Evolutionary conservation across 2,888 invertebrate species (phyloP), one percentile per base, ranked within the genome.

Genomic region (Brachynemurus nebulosus): DNA sequence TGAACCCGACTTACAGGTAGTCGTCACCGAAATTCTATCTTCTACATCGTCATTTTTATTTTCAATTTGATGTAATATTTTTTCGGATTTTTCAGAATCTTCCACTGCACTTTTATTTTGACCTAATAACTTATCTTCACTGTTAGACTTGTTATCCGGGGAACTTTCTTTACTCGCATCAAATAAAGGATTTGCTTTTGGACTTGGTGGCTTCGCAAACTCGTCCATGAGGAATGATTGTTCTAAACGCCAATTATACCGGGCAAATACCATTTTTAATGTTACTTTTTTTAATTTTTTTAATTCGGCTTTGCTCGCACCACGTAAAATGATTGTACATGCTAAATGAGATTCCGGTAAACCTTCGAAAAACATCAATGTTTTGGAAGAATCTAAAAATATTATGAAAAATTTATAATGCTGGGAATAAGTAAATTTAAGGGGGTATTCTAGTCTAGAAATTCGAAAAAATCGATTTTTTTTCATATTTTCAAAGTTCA

Each of bases 171-270:
- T 60, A 45, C 63, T 64, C 34, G 65, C 66, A 40, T 61, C 61
- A 21, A 66, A 57, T 53, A 66, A 65, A 51, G 62, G 63, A 47
- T 59, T 59, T 23, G 70, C 68, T 36, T 70, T 69, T 3, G 71
- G 70, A 0, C 64, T 61, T 0, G 84, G 78, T 0, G 85, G 83
- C 54, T 75, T 70, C 0, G 85, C 90, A 54, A 86, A 89, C 59
- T 90, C 88, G 49, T 89, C 89, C 66, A 92, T 74, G 33, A 89
- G 67, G 62, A 91, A 95, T 0, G 92, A 85, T 55, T 86, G 82
- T 63, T 98, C 97, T 35, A 96, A 67, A 40, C 86, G 76, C 80
- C 91, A 89, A 55, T 95, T 95, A 62, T 96, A 96, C 27, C 81
- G 76, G 0, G 85, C 78, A 47, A 86, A 83, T 0, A 91, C 71